Evolutionary conservation across 2,888 invertebrate species (phyloP).

Genomic region (Drosophila meridiana): DNA sequence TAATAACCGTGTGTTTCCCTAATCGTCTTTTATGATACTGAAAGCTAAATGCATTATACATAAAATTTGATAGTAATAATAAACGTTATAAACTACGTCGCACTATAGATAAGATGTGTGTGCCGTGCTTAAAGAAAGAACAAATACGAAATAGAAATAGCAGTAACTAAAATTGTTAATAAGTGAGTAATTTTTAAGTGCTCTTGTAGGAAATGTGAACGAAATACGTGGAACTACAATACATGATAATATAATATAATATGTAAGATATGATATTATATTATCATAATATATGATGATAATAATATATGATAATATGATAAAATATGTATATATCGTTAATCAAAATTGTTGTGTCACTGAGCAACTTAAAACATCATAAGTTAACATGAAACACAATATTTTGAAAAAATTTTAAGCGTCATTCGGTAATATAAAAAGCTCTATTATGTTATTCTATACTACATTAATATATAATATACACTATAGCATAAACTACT

Average conservation of each 20-base stretch:
- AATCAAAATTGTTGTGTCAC: not conserved
- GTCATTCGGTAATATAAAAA: not conserved
- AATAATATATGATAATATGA: not conserved
- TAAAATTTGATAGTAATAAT: not conserved
- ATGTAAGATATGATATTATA: not conserved
- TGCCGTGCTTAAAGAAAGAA: not conserved
- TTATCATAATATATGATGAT: too few relatives aligned
- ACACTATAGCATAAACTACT: not conserved
- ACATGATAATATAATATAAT: not conserved
- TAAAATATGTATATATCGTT: not conserved
- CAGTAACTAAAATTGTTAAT: not conserved
- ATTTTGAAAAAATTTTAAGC: too few relatives aligned
- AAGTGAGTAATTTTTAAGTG: not conserved
- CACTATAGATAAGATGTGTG: constrained; percentile 19
- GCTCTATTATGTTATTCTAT: not conserved
- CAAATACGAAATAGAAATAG: too few relatives aligned
- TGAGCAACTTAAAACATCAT: too few relatives aligned
- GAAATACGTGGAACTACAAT: not conserved
- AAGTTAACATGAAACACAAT: too few relatives aligned
- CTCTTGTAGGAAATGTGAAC: not conserved
- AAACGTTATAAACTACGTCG: too few relatives aligned
- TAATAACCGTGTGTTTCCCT: not conserved
- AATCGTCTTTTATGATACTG: not conserved
- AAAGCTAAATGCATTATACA: constrained; percentile 6
- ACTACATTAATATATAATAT: not conserved